phyloP scores from a whole-genome alignment of 2,888 invertebrate species.

The Myopa testacea region DNA sequence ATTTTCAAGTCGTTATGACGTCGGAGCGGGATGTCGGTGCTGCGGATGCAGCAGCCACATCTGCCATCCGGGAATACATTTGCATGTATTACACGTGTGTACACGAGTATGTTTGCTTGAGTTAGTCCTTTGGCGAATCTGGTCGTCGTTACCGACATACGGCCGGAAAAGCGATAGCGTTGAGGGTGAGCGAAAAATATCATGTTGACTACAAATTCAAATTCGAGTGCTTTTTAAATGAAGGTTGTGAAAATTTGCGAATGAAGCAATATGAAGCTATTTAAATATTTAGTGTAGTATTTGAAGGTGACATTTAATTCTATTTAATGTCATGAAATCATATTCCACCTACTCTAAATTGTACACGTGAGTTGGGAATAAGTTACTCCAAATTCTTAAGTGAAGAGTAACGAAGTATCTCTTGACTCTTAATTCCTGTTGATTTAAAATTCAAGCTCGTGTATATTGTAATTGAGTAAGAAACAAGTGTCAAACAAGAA shows the following conservation, averaged over 20 bases:
- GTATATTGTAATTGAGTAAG: no score
- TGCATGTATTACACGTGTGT: slow-evolving; percentile 13
- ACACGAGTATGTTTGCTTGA: neutral
- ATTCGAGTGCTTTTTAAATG: slow-evolving; percentile 3
- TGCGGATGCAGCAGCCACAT: neutral
- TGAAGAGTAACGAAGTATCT: no score
- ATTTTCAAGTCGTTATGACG: slow-evolving; percentile 27
- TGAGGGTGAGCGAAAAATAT: slow-evolving; percentile 2
- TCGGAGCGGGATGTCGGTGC: neutral
- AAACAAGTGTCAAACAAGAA: no score
- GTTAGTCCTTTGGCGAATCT: neutral
- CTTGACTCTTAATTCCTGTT: no score
- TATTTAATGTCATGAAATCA: no score
- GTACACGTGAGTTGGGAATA: no score
- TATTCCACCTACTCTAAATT: no score
- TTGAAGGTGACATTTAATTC: neutral
- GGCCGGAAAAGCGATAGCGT: neutral
- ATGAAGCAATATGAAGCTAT: neutral
- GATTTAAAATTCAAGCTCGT: no score
- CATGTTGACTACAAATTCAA: neutral
- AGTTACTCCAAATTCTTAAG: no score
- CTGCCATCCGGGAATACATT: neutral
- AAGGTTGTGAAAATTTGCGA: neutral
- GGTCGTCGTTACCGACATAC: neutral
- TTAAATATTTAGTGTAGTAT: neutral